Evolutionary conservation across 1,140 invertebrate genomes (phyloP), one percentile per base, ranked within the genome.

Genomic region (Leguminivora glycinivorella): DNA sequence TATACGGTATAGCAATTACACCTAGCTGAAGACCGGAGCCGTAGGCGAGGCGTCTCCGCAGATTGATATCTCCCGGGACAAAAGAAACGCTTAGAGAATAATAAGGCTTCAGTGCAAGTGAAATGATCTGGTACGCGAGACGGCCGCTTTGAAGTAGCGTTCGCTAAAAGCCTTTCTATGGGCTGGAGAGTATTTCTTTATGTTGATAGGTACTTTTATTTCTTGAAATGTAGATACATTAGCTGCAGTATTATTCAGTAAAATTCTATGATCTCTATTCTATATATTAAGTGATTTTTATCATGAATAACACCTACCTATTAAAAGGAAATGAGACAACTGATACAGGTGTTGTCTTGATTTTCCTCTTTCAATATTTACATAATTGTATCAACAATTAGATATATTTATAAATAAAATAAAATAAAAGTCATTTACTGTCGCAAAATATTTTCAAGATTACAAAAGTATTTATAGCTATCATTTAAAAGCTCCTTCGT

Each of bases 1-100:
- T 81, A 80, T 83, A 79, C 78, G 75, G 78, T 73, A 72, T 81
- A 68, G 75, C 78, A 82, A 83, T 84, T 83, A 84, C 80, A 80
- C 72, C 73, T 71, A 73, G 73, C 73, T 77, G 80, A 73, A 77
- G 76, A 78, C 47, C 58, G 47, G 66, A 70, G 80, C 77, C 76
- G 75, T 83, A 78, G 77, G 77, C 80, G 71, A 78, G 77, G 77
- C 80, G 71, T 82, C 74, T 67, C 75, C 75, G 76, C 60, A 80
- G 80, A 82, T 82, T 82, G 78, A 82, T 82, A 80, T 76, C 76
- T 77, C 69, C 68, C 60, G 70, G 52, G 73, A 74, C 70, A 82
- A 78, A 79, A 81, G 73, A 76, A 77, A 76, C 77, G 67, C 60
- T 74, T 63, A 60, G 70, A 74, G 79, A 81, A 81, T 81, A 81